These are phyloP conservation scores for Hypena proboscidalis DNA, from an alignment of 2,888 invertebrate genomes.

Conservation along the genomic window DNA sequence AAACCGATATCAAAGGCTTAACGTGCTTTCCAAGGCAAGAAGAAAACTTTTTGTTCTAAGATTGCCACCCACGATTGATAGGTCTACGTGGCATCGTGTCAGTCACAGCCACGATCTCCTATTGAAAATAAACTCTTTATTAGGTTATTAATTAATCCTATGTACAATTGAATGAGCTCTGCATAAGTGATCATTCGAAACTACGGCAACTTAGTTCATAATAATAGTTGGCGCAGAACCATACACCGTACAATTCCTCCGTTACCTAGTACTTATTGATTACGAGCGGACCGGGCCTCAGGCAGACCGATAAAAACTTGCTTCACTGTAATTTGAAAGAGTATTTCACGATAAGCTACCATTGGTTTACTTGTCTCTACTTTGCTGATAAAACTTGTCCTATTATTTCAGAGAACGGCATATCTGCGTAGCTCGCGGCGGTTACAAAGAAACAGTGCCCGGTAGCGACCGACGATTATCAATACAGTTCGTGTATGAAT, in stretches of 20 bases:
- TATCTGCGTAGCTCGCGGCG: conserved; percentile 48
- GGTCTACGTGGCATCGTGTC: too few relatives aligned
- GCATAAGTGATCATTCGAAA: neutral
- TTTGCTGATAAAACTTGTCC: conserved; percentile 70
- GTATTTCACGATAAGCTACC: conserved; percentile 65
- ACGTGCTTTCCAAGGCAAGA: too few relatives aligned
- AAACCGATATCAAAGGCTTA: too few relatives aligned
- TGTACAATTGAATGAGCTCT: conserved; percentile 1
- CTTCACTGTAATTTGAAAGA: conserved; percentile 66
- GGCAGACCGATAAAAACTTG: conserved; percentile 73
- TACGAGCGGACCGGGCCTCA: conserved; percentile 55
- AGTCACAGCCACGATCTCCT: too few relatives aligned
- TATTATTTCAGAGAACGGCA: conserved; percentile 64
- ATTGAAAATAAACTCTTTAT: too few relatives aligned
- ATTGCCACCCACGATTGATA: too few relatives aligned
- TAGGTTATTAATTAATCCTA: neutral
- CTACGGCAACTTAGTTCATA: conserved; percentile 11
- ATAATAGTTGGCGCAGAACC: conserved; percentile 13
- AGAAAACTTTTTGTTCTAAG: too few relatives aligned
- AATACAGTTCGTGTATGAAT: conserved; percentile 67
- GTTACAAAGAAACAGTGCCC: conserved; percentile 50
- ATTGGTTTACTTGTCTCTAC: conserved; percentile 56
- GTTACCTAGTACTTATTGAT: conserved; percentile 58
- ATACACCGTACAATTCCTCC: conserved; percentile 23
- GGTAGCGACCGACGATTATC: conserved; percentile 46